phyloP scores from a whole-genome alignment of 2,113 vertebrate species.

The Caretta caretta region DNA sequence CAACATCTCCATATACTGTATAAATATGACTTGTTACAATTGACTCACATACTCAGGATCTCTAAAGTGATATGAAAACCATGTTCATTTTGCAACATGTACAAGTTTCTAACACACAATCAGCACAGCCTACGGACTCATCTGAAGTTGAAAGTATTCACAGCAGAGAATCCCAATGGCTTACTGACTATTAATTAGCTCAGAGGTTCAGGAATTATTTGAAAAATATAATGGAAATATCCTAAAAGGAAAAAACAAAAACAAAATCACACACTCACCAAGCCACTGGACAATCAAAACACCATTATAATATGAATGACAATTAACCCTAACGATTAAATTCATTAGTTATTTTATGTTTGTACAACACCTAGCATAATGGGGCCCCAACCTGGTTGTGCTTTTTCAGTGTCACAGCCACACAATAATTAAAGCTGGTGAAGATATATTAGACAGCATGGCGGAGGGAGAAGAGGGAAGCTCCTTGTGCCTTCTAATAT shows the following conservation, averaged over 20 bases:
- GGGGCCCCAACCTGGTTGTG: neutral
- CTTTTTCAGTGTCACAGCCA: neutral
- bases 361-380: neutral
- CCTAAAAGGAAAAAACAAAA: neutral
- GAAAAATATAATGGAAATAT: neutral
- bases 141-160: neutral
- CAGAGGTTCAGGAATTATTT: neutral
- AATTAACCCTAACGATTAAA: neutral
- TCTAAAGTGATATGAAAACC: neutral
- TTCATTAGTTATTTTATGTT: neutral
- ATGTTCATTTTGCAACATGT: neutral
- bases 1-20: conserved; percentile 59
- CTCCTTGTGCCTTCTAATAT: neutral
- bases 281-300: neutral
- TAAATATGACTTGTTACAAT: neutral
- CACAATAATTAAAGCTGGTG: neutral
- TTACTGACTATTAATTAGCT: neutral
- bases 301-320: neutral
- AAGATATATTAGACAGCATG: neutral
- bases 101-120: neutral
- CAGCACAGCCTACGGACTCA: neutral
- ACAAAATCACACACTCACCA: neutral
- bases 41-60: neutral
- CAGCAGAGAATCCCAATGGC: neutral
- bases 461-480: neutral